phyloP scores from a whole-genome alignment of 2,888 invertebrate species.

The Cryptocheilus praepositus region DNA sequence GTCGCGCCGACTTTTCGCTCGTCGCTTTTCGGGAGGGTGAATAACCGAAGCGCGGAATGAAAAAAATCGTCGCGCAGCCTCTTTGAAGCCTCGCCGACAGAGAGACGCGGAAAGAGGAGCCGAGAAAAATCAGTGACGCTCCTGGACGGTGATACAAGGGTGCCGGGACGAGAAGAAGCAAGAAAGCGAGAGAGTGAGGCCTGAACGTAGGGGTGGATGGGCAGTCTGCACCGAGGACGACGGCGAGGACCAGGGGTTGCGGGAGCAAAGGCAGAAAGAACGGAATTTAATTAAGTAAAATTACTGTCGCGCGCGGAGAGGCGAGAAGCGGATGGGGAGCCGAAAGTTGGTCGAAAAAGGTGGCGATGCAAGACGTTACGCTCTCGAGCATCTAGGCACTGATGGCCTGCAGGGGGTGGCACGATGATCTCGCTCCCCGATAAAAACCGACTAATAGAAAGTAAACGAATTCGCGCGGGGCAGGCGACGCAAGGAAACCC shows the following conservation, averaged over 20 bases:
- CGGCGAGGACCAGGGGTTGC: conserved; percentile 34
- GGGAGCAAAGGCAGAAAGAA: conserved; percentile 67
- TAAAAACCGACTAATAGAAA: conserved; percentile 72
- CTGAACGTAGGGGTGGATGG: conserved; percentile 23
- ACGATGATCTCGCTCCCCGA: conserved; percentile 72
- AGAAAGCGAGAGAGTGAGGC: conserved; percentile 8
- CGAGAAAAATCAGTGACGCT: conserved; percentile 55
- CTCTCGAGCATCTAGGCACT: conserved; percentile 16
- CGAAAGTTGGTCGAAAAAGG: conserved; percentile 50
- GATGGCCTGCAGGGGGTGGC: conserved; percentile 24
- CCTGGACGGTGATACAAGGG: conserved; percentile 13
- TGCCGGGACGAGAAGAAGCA: conserved; percentile 8
- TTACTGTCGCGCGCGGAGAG: conserved; percentile 66
- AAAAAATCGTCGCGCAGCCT: too few relatives aligned
- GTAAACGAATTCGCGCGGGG: conserved; percentile 64
- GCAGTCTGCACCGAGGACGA: conserved; percentile 22
- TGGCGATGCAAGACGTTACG: conserved; percentile 57
- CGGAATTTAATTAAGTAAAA: conserved; percentile 75
- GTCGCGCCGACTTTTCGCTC: conserved; percentile 13
- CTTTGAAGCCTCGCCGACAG: neutral
- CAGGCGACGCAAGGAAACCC: conserved; percentile 2
- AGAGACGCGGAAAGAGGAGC: conserved; percentile 31
- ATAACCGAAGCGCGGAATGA: conserved; percentile 17
- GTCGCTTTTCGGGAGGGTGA: conserved; percentile 18
- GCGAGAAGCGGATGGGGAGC: conserved; percentile 46